Evolutionary conservation across 2,113 vertebrate species (phyloP).

Genomic region (Acanthochromis polyacanthus): DNA sequence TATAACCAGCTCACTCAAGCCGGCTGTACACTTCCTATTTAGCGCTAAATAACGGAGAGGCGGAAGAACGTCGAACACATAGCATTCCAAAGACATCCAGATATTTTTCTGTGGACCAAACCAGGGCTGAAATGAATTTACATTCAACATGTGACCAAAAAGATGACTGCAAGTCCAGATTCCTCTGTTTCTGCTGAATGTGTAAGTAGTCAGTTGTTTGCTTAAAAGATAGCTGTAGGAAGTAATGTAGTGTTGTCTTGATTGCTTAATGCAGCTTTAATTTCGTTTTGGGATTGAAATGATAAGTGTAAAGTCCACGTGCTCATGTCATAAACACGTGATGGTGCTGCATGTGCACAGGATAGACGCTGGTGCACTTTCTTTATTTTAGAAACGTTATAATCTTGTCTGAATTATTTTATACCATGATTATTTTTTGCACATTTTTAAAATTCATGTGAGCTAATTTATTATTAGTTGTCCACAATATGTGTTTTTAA

Average conservation of each 20-base stretch:
- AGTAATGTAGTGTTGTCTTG: slow-evolving; percentile 29
- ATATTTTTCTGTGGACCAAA: slow-evolving; percentile 73
- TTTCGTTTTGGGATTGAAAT: slow-evolving; percentile 29
- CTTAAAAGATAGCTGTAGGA: slow-evolving; percentile 64
- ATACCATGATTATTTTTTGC: slow-evolving; percentile 42
- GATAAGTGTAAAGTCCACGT: slow-evolving; percentile 38
- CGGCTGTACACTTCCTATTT: slow-evolving; percentile 61
- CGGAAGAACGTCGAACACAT: slow-evolving; percentile 61
- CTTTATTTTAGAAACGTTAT: slow-evolving; percentile 26
- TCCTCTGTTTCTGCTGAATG: slow-evolving; percentile 81
- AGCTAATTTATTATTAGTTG: slow-evolving; percentile 55
- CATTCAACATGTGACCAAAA: slow-evolving; percentile 76
- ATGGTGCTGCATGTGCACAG: slow-evolving; percentile 22
- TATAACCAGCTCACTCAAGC: slow-evolving; percentile 40
- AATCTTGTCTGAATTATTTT: slow-evolving; percentile 38
- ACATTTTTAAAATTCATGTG: slow-evolving; percentile 24
- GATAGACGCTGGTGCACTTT: slow-evolving; percentile 44
- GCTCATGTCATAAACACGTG: slow-evolving; percentile 40
- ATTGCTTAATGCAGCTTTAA: slow-evolving; percentile 79
- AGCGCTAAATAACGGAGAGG: slow-evolving; percentile 46
- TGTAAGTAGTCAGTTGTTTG: slow-evolving; percentile 82
- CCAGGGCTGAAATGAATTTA: slow-evolving; percentile 72
- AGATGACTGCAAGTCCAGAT: slow-evolving; percentile 80
- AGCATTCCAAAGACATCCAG: slow-evolving; percentile 68
- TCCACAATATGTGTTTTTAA: slow-evolving; percentile 31